phyloP scores from a whole-genome alignment of 2,797 vertebrate genomes.

The Tragelaphus eurycerus region DNA sequence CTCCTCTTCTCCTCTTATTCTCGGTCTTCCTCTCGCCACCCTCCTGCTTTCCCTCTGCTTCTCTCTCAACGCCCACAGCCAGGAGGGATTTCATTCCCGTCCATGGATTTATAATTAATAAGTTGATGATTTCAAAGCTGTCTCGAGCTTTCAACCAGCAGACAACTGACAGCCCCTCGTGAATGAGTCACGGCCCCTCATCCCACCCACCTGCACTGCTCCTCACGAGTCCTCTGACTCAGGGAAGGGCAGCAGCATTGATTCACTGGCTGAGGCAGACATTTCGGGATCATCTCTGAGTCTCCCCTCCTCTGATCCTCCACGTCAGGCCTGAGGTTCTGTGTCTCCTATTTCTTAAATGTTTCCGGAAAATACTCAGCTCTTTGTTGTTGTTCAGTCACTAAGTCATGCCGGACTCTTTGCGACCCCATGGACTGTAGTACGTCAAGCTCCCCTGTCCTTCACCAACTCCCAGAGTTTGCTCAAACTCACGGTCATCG shows the following conservation, averaged over 20 bases:
- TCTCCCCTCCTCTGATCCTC: not conserved
- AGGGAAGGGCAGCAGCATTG: not conserved
- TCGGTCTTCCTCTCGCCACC: not conserved
- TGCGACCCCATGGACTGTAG: not conserved
- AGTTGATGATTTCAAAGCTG: not conserved
- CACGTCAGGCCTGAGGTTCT: not conserved
- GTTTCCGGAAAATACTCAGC: not conserved
- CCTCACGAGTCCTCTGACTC: not conserved
- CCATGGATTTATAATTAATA: not conserved
- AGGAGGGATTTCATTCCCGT: not conserved
- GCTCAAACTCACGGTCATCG: rapidly evolving
- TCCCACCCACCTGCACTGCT: no score
- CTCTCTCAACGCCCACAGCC: not conserved
- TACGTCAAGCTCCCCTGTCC: rapidly evolving
- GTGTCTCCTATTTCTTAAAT: not conserved
- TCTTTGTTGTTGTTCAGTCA: not conserved
- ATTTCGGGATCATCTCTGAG: no score
- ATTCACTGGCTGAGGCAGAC: not conserved
- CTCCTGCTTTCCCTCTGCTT: not conserved
- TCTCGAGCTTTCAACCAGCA: not conserved
- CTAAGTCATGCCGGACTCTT: rapidly evolving
- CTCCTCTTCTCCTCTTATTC: not conserved
- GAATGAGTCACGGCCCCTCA: not conserved
- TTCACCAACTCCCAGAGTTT: not conserved
- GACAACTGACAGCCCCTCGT: not conserved